Percentiles rank a stretch among this genome's conserved stretches.
These are phyloP conservation scores for Apamea anceps DNA, from an alignment of 2,888 invertebrate species.

Conservation along the genomic window DNA sequence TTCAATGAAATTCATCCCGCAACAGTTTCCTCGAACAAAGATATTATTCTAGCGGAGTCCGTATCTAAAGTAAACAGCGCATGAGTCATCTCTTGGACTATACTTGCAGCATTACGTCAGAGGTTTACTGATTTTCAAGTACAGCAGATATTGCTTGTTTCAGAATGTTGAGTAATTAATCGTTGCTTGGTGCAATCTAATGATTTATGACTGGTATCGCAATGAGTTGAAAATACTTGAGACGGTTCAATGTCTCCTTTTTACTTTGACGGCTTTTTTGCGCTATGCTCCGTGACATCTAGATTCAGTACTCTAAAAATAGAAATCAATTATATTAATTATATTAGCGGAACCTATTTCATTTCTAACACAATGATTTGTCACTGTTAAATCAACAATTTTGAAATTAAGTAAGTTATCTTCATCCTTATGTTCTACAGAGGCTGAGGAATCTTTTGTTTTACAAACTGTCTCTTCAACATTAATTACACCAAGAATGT, in stretches of 20 bases:
- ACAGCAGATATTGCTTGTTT: slow-evolving; percentile 51
- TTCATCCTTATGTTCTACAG: not conserved
- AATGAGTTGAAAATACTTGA: slow-evolving; percentile 6
- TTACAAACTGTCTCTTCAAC: not conserved
- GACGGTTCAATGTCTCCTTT: slow-evolving; percentile 8
- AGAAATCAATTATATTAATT: not conserved
- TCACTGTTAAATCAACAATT: not conserved
- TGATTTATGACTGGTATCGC: slow-evolving; percentile 12
- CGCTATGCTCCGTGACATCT: not conserved
- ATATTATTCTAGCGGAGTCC: slow-evolving; percentile 68
- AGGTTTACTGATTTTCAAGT: slow-evolving; percentile 60
- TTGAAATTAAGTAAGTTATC: not conserved
- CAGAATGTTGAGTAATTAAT: slow-evolving; percentile 57
- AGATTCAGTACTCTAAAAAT: not conserved
- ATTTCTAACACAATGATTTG: not conserved
- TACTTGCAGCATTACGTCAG: slow-evolving; percentile 55
- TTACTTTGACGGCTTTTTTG: slow-evolving; percentile 2
- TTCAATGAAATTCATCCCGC: slow-evolving; percentile 67
- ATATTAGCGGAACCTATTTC: not conserved
- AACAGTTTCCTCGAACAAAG: slow-evolving; percentile 69
- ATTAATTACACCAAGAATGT: not conserved
- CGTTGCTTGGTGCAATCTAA: slow-evolving; percentile 45
- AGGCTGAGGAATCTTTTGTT: slow-evolving; percentile 4
- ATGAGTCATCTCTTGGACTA: slow-evolving; percentile 57
- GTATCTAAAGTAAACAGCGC: slow-evolving; percentile 72